Percentiles rank a stretch among this genome's conserved stretches.
These are phyloP conservation scores for Carpatolechia fugitivella DNA, from an alignment of 2,888 invertebrate genomes.

Conservation along the genomic window DNA sequence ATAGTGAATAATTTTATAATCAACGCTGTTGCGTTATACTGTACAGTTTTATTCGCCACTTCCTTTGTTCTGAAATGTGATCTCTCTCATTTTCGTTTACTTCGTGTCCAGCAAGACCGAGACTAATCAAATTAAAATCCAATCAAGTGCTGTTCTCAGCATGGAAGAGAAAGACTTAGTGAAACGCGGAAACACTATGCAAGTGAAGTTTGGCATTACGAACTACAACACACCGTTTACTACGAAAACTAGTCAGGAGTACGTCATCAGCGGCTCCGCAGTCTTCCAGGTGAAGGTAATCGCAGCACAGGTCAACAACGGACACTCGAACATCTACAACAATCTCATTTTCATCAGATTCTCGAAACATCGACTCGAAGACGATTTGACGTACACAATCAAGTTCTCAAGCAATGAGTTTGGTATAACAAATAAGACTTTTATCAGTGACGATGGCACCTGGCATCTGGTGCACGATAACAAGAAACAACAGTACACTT, in stretches of 20 bases:
- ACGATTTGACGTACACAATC: constrained; percentile 38
- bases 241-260: constrained; percentile 35
- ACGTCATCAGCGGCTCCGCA: constrained; percentile 35
- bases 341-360: constrained; percentile 42
- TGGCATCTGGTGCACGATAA: constrained; percentile 44
- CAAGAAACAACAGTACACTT: constrained; percentile 36
- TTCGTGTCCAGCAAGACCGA: too few relatives aligned
- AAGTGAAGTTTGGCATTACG: constrained; percentile 31
- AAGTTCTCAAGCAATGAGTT: constrained; percentile 37
- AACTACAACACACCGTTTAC: constrained; percentile 38
- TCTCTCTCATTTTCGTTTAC: background rate
- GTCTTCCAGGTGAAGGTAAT: constrained; percentile 39
- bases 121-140: background rate
- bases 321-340: constrained; percentile 36
- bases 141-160: constrained; percentile 24
- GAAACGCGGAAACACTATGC: constrained; percentile 38
- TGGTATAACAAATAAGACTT: constrained; percentile 31
- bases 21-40: too few relatives aligned
- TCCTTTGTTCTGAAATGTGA: background rate
- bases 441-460: constrained; percentile 43
- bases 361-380: constrained; percentile 30
- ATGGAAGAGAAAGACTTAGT: constrained; percentile 37
- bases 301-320: constrained; percentile 36
- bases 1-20: too few relatives aligned
- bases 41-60: too few relatives aligned